Evolutionary conservation across 2,113 vertebrate genomes (phyloP).

Genomic region (Chlorodrepanis virens): DNA sequence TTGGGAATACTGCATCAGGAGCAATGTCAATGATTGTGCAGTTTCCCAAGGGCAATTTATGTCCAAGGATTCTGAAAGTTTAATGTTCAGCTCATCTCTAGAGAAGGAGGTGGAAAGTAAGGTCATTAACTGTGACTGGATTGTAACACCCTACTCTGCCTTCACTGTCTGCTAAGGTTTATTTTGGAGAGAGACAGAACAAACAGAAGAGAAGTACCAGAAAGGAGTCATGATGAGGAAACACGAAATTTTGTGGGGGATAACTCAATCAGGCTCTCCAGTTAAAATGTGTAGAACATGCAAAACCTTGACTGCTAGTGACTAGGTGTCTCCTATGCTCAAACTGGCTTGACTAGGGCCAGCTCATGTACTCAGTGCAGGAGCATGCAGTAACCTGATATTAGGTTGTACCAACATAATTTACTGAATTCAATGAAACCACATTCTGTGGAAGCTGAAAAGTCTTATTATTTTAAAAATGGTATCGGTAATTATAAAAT

Average conservation of each 20-base stretch:
- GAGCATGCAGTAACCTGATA: background rate
- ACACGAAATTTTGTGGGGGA: background rate
- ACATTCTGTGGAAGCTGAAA: background rate
- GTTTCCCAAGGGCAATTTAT: background rate
- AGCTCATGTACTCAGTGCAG: background rate
- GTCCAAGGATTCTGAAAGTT: background rate
- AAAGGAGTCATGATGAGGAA: background rate
- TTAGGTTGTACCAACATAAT: background rate
- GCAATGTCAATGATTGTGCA: background rate
- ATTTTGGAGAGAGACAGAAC: background rate
- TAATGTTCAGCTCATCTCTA: background rate
- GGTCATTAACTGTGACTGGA: background rate
- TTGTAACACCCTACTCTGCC: background rate
- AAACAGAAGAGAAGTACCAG: background rate
- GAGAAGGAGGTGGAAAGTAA: background rate
- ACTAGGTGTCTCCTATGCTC: background rate
- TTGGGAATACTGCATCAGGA: background rate
- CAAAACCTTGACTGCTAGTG: background rate
- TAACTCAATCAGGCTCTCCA: background rate
- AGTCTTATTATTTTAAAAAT: background rate
- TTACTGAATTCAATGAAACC: background rate
- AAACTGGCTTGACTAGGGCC: background rate
- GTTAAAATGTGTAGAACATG: background rate
- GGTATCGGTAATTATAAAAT: background rate
- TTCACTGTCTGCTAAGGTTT: background rate